Evolutionary conservation across 2,113 vertebrate genomes (phyloP).

Genomic region (Eretmochelys imbricata): DNA sequence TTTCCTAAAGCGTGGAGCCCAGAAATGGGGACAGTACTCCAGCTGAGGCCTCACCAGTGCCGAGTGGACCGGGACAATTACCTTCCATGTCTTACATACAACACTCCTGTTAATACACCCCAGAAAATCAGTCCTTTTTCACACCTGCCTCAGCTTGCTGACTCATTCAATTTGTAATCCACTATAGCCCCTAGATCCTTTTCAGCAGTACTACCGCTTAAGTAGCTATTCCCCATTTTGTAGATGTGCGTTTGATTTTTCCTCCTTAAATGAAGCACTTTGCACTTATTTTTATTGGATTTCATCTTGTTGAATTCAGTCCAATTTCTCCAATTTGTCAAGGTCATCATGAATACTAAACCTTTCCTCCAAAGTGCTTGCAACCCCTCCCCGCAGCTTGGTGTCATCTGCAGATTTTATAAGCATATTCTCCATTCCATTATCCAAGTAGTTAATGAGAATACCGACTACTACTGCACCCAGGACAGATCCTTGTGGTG

Average conservation of each 20-base stretch:
- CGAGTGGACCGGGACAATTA: not conserved
- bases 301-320: too few relatives aligned
- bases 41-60: not conserved
- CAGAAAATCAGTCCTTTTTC: not conserved
- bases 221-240: not conserved
- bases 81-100: not conserved
- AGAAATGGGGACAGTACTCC: not conserved
- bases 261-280: not conserved
- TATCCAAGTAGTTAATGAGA: not conserved
- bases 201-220: not conserved
- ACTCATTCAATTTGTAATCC: not conserved
- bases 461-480: not conserved
- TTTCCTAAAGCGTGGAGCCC: not conserved
- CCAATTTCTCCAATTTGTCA: too few relatives aligned
- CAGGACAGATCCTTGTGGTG: not conserved
- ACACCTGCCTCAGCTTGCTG: not conserved
- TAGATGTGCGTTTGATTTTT: not conserved
- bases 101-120: not conserved
- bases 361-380: not conserved
- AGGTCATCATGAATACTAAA: too few relatives aligned
- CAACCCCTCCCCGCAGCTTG: not conserved
- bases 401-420: not conserved
- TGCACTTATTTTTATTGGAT: not conserved
- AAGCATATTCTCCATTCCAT: not conserved
- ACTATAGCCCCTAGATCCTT: not conserved